Percentiles rank a stretch among this genome's conserved stretches.
Evolutionary conservation across 2,113 vertebrate species (phyloP).

Genomic region (Galbula dea): DNA sequence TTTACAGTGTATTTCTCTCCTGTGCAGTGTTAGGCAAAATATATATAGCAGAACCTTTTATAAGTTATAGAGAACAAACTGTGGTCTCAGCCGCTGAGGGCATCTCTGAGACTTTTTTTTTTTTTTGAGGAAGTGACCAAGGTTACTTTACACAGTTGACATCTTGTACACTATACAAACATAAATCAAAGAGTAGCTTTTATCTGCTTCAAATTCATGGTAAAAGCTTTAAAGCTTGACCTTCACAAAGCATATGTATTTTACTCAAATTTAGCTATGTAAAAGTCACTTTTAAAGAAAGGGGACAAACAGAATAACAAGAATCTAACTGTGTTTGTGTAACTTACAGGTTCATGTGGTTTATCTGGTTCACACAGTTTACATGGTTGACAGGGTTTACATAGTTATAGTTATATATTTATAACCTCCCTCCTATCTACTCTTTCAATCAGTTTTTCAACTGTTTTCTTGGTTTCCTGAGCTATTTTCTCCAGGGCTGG

Average conservation of each 20-base stretch:
- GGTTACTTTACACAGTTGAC: neutral
- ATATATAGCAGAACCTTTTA: neutral
- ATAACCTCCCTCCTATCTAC: no score
- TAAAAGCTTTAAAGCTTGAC: conserved; percentile 27
- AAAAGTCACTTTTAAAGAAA: conserved; percentile 6
- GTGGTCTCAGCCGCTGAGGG: neutral
- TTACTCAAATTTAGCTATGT: neutral
- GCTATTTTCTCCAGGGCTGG: no score
- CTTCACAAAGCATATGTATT: neutral
- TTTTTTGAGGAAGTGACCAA: neutral
- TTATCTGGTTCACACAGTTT: no score
- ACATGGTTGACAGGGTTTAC: no score
- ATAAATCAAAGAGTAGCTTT: conserved; percentile 24
- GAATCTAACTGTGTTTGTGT: neutral
- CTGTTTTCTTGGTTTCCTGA: no score
- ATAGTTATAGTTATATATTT: no score
- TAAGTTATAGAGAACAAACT: neutral
- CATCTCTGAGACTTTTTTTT: neutral
- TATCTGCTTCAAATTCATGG: neutral
- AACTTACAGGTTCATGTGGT: no score
- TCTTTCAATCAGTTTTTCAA: no score
- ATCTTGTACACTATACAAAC: neutral
- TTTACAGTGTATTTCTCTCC: neutral
- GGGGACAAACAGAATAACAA: neutral
- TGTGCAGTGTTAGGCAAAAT: neutral